phyloP scores from a whole-genome alignment of 2,888 invertebrate genomes.

The Empis stercorea region DNA sequence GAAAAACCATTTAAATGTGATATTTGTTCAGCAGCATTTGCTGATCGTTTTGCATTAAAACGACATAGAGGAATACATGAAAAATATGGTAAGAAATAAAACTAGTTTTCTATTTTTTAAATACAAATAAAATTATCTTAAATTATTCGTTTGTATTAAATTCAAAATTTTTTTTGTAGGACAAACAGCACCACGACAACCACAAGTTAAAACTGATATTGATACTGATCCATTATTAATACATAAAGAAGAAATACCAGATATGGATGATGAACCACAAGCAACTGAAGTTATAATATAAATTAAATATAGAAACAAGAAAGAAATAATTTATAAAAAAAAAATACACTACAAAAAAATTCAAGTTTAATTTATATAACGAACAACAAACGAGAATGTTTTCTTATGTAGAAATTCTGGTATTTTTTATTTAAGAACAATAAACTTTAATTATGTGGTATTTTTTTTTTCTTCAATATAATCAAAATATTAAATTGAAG shows the following conservation, averaged over 20 bases:
- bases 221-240: slow-evolving; percentile 24
- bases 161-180: slow-evolving; percentile 16
- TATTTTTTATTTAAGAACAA: too few species aligned
- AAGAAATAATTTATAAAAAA: too few species aligned
- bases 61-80: slow-evolving; percentile 78
- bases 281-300: slow-evolving; percentile 12
- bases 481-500: too few species aligned
- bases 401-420: too few species aligned
- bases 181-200: slow-evolving; percentile 40
- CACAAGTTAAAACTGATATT: slow-evolving; percentile 16
- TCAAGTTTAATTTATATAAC: too few species aligned
- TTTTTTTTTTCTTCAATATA: too few species aligned
- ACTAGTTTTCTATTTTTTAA: too few species aligned
- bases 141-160: too few species aligned
- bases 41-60: slow-evolving; percentile 75
- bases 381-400: too few species aligned
- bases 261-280: slow-evolving; percentile 30
- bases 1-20: slow-evolving; percentile 75
- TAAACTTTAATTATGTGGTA: too few species aligned
- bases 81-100: slow-evolving; percentile 51
- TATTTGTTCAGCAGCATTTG: slow-evolving; percentile 74
- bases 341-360: too few species aligned
- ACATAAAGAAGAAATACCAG: slow-evolving; percentile 33
- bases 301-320: too few species aligned
- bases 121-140: background rate